A percentile compares a stretch with the other conserved stretches of the same genome.
These are phyloP conservation scores for Galbula dea DNA, from an alignment of 2,113 vertebrate genomes.

Conservation along the genomic window DNA sequence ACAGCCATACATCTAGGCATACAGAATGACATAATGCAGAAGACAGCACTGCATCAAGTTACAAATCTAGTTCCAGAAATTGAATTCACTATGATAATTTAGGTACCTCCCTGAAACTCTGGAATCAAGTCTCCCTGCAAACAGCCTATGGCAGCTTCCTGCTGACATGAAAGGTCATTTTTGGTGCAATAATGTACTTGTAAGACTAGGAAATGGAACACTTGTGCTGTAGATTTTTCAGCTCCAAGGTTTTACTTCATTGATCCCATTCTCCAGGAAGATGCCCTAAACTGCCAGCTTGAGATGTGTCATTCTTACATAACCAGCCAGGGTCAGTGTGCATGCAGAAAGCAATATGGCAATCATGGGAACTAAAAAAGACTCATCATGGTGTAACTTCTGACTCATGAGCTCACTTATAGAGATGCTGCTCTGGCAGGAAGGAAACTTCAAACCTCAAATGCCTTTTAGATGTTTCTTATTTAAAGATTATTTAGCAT, in stretches of 20 bases:
- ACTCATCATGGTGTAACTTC: not conserved
- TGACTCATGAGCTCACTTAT: not conserved
- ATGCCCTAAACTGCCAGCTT: not conserved
- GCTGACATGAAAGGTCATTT: not conserved
- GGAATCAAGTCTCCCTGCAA: not conserved
- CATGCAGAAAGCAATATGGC: not conserved
- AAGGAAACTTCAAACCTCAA: not conserved
- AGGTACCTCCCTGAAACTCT: not conserved
- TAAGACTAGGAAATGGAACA: not conserved
- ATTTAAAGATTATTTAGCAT: not conserved
- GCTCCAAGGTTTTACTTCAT: not conserved
- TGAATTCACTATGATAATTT: not conserved
- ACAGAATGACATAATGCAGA: accelerated
- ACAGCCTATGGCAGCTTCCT: not conserved
- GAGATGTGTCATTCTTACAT: not conserved
- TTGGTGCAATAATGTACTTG: not conserved
- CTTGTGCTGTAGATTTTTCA: not conserved
- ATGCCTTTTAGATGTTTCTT: not conserved
- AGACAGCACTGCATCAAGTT: not conserved
- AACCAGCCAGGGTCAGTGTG: not conserved
- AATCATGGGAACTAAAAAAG: not conserved
- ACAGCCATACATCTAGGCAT: not conserved
- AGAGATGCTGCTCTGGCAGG: not conserved
- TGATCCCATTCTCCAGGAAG: not conserved
- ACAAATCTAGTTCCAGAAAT: not conserved